Percentiles rank a stretch among this genome's conserved stretches.
Conservation (phyloP, 2,888 invertebrate genomes). For the Stenichneumon culpator region DNA sequence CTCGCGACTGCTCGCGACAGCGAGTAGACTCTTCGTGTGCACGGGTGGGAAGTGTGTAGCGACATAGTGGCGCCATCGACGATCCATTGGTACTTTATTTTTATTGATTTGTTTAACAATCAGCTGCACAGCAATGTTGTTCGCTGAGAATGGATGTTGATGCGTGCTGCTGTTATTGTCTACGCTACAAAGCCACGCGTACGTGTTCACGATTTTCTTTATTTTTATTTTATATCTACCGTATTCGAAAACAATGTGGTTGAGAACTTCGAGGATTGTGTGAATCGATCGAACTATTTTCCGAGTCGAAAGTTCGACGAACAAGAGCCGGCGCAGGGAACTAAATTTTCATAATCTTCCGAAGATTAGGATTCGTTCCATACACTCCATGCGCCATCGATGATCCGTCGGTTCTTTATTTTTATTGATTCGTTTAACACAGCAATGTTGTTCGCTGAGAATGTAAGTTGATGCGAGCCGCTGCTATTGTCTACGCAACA, state of each 20-base stretch:
- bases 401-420: slow-evolving; percentile 29
- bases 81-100: slow-evolving; percentile 38
- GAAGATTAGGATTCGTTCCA: slow-evolving; percentile 11
- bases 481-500: not conserved
- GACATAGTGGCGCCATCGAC: slow-evolving; percentile 46
- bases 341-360: not conserved
- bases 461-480: not conserved
- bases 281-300: not conserved
- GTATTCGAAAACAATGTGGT: too few species aligned
- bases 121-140: not conserved
- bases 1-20: slow-evolving; percentile 11
- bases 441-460: not conserved
- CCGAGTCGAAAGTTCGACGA: not conserved
- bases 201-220: not conserved
- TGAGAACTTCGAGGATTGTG: not conserved
- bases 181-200: not conserved
- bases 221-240: not conserved
- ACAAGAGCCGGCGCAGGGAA: not conserved
- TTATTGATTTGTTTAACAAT: slow-evolving; percentile 60
- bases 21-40: not conserved
- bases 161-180: not conserved
- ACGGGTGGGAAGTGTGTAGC: slow-evolving; percentile 4
- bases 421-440: slow-evolving; percentile 56
- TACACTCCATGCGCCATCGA: slow-evolving; percentile 20
- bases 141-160: not conserved